Percentiles rank a stretch among this genome's conserved stretches.
These are phyloP conservation scores for Tylochromis polylepis DNA, from an alignment of 2,113 vertebrate genomes.

Conservation along the genomic window DNA sequence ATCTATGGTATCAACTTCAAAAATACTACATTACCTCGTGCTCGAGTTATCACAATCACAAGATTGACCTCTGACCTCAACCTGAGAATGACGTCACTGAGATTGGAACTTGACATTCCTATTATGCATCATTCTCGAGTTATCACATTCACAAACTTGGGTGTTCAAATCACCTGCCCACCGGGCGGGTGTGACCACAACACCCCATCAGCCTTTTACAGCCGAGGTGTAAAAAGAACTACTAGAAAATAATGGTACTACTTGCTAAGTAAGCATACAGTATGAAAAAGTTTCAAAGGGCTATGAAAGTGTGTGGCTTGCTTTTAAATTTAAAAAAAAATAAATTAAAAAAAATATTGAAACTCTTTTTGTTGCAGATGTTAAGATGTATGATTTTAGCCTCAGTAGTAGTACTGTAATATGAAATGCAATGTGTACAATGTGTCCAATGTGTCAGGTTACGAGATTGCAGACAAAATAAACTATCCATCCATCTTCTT, in stretches of 20 bases:
- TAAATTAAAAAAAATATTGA: too few relatives aligned
- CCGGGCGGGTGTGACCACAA: not conserved
- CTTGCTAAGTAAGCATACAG: not conserved
- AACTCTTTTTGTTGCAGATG: not conserved
- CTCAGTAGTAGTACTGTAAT: too few relatives aligned
- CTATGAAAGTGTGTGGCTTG: not conserved
- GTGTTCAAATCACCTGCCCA: not conserved
- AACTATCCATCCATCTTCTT: too few relatives aligned
- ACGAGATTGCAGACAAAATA: too few relatives aligned
- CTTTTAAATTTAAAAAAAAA: too few relatives aligned
- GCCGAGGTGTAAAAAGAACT: not conserved
- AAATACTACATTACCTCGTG: not conserved
- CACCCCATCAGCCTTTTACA: accelerated
- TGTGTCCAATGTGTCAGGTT: too few relatives aligned
- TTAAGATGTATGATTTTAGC: too few relatives aligned
- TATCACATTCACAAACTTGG: not conserved
- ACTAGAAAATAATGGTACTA: not conserved
- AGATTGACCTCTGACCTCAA: not conserved
- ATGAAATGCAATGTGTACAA: too few relatives aligned
- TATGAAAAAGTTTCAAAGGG: too few relatives aligned
- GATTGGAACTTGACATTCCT: not conserved
- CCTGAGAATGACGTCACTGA: not conserved
- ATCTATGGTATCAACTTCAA: not conserved
- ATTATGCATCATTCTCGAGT: accelerated
- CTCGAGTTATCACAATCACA: not conserved